A percentile compares a stretch with the other conserved stretches of the same genome.
Conservation (phyloP, 1,140 invertebrate genomes). For the Cotesia glomerata region DNA sequence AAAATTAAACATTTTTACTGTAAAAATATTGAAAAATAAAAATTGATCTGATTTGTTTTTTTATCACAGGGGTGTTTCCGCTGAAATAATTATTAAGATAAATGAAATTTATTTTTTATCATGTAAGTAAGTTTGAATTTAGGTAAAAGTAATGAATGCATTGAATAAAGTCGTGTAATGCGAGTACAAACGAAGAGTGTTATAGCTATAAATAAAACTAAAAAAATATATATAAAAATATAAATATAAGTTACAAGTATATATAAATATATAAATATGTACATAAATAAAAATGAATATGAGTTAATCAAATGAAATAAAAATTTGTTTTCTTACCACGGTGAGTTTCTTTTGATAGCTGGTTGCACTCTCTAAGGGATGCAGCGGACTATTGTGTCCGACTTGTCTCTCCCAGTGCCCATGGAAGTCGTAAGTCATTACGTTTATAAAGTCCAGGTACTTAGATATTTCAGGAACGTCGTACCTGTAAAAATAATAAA, state of each 20-base stretch:
- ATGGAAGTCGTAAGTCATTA: constrained; percentile 96
- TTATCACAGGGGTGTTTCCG: no score
- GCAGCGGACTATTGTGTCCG: constrained; percentile 90
- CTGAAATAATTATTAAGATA: constrained; percentile 3
- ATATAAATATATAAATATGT: background rate
- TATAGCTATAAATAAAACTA: background rate
- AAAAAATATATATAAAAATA: background rate
- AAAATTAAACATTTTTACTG: no score
- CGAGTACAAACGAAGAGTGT: background rate
- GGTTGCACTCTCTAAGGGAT: constrained; percentile 85
- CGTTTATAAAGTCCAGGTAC: constrained; percentile 91
- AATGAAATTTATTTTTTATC: background rate
- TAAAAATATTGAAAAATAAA: no score
- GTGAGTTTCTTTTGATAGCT: constrained; percentile 90
- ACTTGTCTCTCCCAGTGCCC: constrained; percentile 92
- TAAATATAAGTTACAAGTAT: background rate
- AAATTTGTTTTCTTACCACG: constrained; percentile 69
- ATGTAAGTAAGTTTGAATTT: constrained; percentile 3
- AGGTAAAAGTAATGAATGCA: constrained; percentile 1
- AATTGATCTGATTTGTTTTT: no score
- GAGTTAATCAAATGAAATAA: background rate
- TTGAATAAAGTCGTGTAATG: background rate
- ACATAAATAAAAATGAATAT: background rate
- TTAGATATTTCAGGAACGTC: constrained; percentile 93
- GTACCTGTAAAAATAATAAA: constrained; percentile 65